Conservation (phyloP, 2,797 vertebrate genomes). For the Dermochelys coriacea region DNA sequence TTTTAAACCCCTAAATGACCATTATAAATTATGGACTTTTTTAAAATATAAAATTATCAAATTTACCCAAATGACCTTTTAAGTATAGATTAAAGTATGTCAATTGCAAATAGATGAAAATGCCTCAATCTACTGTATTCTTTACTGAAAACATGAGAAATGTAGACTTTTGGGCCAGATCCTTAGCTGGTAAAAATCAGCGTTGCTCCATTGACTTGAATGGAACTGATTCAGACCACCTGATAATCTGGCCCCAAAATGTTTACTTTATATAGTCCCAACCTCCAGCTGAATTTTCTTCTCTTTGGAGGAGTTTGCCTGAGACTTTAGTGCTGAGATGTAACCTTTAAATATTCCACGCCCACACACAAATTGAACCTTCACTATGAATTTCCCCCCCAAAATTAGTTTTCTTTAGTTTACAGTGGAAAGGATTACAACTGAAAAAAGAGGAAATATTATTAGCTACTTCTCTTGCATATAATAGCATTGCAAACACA, state of each 20-base stretch:
- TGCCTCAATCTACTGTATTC: too few relatives aligned
- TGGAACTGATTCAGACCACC: background rate
- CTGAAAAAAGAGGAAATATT: background rate
- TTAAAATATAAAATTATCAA: too few relatives aligned
- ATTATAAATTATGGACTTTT: too few relatives aligned
- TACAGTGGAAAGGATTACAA: background rate
- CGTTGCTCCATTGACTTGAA: background rate
- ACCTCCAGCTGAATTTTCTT: background rate
- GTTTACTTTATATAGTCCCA: background rate
- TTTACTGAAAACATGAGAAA: too few relatives aligned
- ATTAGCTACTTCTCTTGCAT: background rate
- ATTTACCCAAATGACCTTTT: too few relatives aligned
- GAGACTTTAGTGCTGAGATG: background rate
- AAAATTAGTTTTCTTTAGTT: background rate
- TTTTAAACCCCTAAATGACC: too few relatives aligned
- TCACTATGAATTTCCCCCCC: background rate
- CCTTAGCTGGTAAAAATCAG: too few relatives aligned
- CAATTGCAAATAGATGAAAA: too few relatives aligned
- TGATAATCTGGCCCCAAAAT: background rate
- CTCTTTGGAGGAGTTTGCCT: background rate
- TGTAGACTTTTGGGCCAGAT: too few relatives aligned
- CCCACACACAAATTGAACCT: background rate
- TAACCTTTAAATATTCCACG: background rate
- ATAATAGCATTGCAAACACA: background rate
- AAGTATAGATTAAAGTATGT: too few relatives aligned